Evolutionary conservation across 2,797 vertebrate species (phyloP), one percentile per base, ranked within the genome.

Genomic region (Rhinella marina): DNA sequence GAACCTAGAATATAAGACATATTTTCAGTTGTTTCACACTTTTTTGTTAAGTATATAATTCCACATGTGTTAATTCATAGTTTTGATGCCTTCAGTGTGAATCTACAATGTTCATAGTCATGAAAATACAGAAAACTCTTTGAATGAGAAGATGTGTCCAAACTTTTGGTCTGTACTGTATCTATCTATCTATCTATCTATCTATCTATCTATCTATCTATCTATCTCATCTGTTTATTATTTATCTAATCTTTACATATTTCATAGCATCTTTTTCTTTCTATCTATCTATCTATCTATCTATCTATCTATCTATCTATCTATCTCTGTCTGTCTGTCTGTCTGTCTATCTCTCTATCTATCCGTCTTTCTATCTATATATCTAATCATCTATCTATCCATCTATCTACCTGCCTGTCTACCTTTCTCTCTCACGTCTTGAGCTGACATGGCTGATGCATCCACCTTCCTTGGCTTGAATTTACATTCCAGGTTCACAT

Each of bases 131-230:
- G n/a, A n/a, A n/a, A n/a, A n/a, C n/a, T n/a, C n/a, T n/a, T n/a
- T n/a, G n/a, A n/a, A n/a, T n/a, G n/a, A n/a, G n/a, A n/a, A n/a
- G n/a, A n/a, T n/a, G n/a, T n/a, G n/a, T n/a, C n/a, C n/a, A n/a
- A n/a, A n/a, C n/a, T n/a, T n/a, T n/a, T n/a, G n/a, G n/a, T n/a
- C n/a, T n/a, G n/a, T n/a, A n/a, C n/a, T n/a, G n/a, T 68, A 68
- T 27, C 66, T 68, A 68, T 68, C 66, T 68, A 68, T 68, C 66
- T 70, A 32, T 70, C 66, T 70, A 70, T 70, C 66, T 70, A 70
- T 29, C 27, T 70, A 70, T 70, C 66, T 70, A 70, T 66, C 62
- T 66, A 66, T 66, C 62, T 66, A 66, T 66, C 62, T 66, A 66
- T 66, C 59, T 62, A 62, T 62, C 62, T 66, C 41, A 41, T 72